Base-by-base conservation (phyloP, 1,140 invertebrate genomes). In the Goniozus legneri region DNA sequence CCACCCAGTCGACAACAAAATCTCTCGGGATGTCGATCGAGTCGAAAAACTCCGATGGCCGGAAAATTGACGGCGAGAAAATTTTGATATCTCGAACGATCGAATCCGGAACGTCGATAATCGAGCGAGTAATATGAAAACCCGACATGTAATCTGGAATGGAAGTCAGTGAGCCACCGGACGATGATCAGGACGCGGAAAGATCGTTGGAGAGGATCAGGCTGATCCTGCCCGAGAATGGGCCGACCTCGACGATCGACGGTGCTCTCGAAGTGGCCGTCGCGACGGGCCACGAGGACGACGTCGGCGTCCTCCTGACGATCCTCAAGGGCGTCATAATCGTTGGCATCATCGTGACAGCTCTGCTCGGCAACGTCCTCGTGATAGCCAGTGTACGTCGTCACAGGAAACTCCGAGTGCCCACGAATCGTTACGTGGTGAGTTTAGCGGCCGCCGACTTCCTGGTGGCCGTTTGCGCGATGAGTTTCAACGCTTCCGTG, bases 391-490 rank as follows among this genome's bases (percentile, higher is more conserved):
- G 84, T 60, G 87, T 90, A 37, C 82, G 87, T 73, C 76, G 84
- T 34, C 85, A 84, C 76, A 81, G 88, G 55, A 91, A 91, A 74
- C 80, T 96, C 34, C 82, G 69, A 2, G 87, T 92, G 41, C 89
- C 93, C 51, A 97, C 93, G 24, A 97, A 97, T 76, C 93, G 92
- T 64, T 97, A 96, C 76, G 92, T 97, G 40, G 92, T 96, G 19
- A 94, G 91, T 22, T 75, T 97, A 15, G 91, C 94, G 0, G 85
- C 92, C 56, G 93, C 94, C 3, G 94, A 97, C 68, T 85, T 94
- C 69, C 75, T 95, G 15, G 94, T 97, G 7, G 93, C 93, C 3
- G 75, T 95, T 15, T 89, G 92, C 62, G 91, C 90, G 20, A 94
- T 93, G 94, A 92, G 89, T n/a, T 97, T 97, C 75, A 97, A 95